Evolutionary conservation across 2,113 vertebrate species (phyloP).

Genomic region (Passerina amoena): DNA sequence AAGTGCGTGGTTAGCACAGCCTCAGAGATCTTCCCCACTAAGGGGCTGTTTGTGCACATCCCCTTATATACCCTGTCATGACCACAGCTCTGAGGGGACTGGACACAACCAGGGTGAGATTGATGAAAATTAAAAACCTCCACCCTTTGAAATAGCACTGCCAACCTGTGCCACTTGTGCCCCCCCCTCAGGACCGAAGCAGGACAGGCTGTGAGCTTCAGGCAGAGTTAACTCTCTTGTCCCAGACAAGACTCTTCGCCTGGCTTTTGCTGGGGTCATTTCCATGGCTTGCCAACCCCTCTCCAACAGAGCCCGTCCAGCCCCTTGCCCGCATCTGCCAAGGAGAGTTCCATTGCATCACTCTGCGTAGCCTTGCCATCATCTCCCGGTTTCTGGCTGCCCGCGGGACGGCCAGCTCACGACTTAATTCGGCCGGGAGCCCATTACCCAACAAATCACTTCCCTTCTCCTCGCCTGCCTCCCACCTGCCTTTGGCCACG

Average conservation of each 20-base stretch:
- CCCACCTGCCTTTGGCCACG: background rate
- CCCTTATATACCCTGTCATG: rapidly evolving
- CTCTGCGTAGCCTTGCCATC: background rate
- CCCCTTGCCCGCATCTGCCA: rapidly evolving
- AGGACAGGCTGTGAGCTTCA: background rate
- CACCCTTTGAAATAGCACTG: background rate
- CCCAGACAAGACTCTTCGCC: rapidly evolving
- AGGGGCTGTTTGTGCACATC: rapidly evolving
- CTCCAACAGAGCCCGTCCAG: background rate
- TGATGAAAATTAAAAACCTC: background rate
- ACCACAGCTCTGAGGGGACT: background rate
- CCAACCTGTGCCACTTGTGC: background rate
- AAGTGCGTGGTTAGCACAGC: rapidly evolving
- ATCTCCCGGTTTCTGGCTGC: background rate
- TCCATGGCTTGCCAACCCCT: background rate
- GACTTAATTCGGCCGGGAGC: background rate
- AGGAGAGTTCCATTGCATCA: rapidly evolving
- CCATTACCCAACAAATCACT: rapidly evolving
- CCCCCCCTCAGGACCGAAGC: rapidly evolving
- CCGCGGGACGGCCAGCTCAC: background rate
- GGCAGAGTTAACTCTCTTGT: background rate
- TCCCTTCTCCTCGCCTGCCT: no score
- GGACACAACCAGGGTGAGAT: background rate
- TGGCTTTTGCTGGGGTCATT: background rate
- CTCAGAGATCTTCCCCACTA: background rate